Percentiles rank a stretch among this genome's conserved stretches.
Conservation (phyloP, 2,797 vertebrate genomes). For the Amniataba percoides region DNA sequence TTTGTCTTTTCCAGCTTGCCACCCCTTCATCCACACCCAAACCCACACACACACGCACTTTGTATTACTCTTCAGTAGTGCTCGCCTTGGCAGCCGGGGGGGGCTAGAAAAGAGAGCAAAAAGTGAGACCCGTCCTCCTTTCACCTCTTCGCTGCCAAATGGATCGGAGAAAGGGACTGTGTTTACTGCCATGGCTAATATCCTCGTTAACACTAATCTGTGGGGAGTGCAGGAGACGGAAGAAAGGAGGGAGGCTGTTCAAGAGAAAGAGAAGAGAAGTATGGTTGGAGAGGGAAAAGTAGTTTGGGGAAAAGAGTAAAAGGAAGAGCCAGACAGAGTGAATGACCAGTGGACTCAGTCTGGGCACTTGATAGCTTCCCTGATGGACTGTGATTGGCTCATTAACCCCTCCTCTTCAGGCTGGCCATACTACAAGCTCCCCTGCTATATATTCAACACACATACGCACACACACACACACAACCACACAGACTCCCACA, state of each 20-base stretch:
- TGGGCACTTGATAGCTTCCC: constrained; percentile 58
- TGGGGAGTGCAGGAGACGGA: constrained; percentile 55
- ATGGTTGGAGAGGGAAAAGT: neutral
- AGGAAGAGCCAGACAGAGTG: constrained; percentile 41
- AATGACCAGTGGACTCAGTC: constrained; percentile 62
- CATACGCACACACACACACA: constrained; percentile 15
- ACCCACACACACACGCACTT: constrained; percentile 3
- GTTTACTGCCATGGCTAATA: constrained; percentile 77
- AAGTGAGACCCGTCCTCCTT: constrained; percentile 34
- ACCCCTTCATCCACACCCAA: constrained; percentile 8
- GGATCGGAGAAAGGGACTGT: constrained; percentile 59
- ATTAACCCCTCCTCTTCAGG: constrained; percentile 70
- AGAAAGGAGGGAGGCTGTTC: constrained; percentile 32
- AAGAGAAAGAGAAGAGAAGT: constrained; percentile 30
- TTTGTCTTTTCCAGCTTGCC: constrained; percentile 34
- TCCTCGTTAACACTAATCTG: constrained; percentile 78
- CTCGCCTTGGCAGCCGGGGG: constrained; percentile 25
- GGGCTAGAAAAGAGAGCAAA: constrained; percentile 4
- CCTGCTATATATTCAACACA: constrained; percentile 41
- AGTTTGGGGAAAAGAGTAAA: constrained; percentile 28
- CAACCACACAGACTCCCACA: constrained; percentile 28
- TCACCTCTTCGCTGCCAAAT: constrained; percentile 57
- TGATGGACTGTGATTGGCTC: constrained; percentile 69
- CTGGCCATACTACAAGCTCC: constrained; percentile 23
- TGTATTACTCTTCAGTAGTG: constrained; percentile 20